Evolutionary conservation across 2,888 invertebrate species (phyloP), one percentile per base, ranked within the genome.

Genomic region (Eupithecia pulchellata): DNA sequence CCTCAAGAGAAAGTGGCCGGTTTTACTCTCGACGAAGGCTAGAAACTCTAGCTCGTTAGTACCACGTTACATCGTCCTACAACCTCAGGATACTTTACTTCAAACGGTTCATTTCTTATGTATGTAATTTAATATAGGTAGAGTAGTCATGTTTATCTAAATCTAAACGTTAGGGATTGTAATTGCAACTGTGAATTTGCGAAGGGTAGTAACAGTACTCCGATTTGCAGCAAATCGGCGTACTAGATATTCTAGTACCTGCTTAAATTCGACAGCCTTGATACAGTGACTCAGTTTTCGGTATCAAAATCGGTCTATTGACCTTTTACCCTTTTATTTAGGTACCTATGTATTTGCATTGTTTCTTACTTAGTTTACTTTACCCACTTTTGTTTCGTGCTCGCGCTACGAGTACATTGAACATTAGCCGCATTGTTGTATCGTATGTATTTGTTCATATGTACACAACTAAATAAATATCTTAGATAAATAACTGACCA

Each of bases 251-350:
- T 58, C 52, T 83, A 72, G 80, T 82, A 81, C 82, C 75, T 82
- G 87, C 84, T 90, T 91, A 90, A 91, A 93, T 91, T 87, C 82
- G 72, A 72, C 80, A 89, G 84, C 93, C 93, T 92, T 93, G 93
- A 85, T 90, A 91, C 85, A 91, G 89, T 92, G 91, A 93, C 93
- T 93, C 91, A 91, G 90, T 92, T 92, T 89, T 90, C 60, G 89
- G 42, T 93, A 91, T 88, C 87, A 85, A 84, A 79, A 86, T 82
- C 89, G 89, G 89, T 90, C 89, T 90, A 89, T 90, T 93, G 91
- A 93, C 91, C 91, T 92, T 92, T 92, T 89, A 57, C 57, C 57
- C 2, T n/a, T n/a, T n/a, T n/a, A n/a, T n/a, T n/a, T n/a, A n/a
- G 57, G 86, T 89, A 84, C 85, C 85, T 86, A 83, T n/a, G n/a